Base-by-base conservation (phyloP, 1,140 invertebrate species). In the Copidosoma floridanum region DNA sequence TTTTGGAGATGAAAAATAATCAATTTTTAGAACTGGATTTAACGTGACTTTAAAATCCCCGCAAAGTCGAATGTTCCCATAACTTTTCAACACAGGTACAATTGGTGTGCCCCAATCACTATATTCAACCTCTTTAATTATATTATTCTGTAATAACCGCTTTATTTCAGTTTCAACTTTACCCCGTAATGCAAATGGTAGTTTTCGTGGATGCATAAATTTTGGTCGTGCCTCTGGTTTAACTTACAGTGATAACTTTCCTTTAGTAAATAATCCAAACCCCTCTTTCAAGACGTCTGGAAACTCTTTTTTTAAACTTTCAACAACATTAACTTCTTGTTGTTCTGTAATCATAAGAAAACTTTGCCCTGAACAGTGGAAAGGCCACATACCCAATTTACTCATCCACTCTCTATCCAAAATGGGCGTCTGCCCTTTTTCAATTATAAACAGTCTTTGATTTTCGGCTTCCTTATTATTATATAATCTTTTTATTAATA, bases 61-160 rank as follows among this genome's bases (percentile, higher is more conserved):
- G 65, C 81, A 82, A 27, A 85, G 70, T 12, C 82, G 57, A 38
- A 79, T 64, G 14, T 66, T 63, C 8, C 76, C 78, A 65, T 83
- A 68, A 1, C 69, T 44, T 59, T 84, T 85, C 16, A 70, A 27
- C 1, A 84, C 76, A 3, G 77, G 68, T 0, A 85, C 82, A 7
- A 85, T 65, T 0, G 81, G 82, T 4, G 82, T 76, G 5, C 76
- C 81, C 82, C 81, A 85, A 35, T 81, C 73, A 21, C 62, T 68
- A 5, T 54, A 65, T 44, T 53, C 48, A 2, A 64, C 64, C 37
- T 21, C 21, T 18, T 37, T 41, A 38, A 70, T 67, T 0, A 67
- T 48, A 7, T 14, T 11, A 14, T 20, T 5, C 4, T 57, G 14
- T 14, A 37, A 18, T 14, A 47, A 37, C 37, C 55, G 27, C 5